Evolutionary conservation across 2,888 invertebrate genomes (phyloP).

Genomic region (Stegophylla sp.): DNA sequence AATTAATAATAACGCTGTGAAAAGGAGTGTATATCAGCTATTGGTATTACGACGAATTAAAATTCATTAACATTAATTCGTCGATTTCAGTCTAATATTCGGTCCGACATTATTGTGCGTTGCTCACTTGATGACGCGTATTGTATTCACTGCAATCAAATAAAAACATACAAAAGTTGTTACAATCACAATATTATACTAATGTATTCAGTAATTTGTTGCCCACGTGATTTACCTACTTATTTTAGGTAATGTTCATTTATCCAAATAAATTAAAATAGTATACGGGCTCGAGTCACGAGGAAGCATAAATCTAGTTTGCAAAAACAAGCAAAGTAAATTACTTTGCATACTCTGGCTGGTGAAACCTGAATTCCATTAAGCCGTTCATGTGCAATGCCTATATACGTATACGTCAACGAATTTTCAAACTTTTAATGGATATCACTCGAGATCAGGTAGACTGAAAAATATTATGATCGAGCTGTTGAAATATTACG

Average conservation of each 20-base stretch:
- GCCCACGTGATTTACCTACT: slow-evolving; percentile 20
- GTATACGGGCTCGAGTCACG: slow-evolving; percentile 1
- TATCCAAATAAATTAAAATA: slow-evolving; percentile 27
- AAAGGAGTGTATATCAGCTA: background rate
- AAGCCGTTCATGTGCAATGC: slow-evolving; percentile 1
- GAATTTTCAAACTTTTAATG: slow-evolving; percentile 30
- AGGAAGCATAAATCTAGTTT: slow-evolving; percentile 40
- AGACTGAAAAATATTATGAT: slow-evolving; percentile 4
- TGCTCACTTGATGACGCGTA: background rate
- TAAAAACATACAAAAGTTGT: slow-evolving; percentile 12
- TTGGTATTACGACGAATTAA: background rate
- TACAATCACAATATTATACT: slow-evolving; percentile 11
- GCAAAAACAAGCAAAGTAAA: slow-evolving; percentile 38
- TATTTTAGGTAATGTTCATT: slow-evolving; percentile 39
- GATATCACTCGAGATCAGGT: background rate
- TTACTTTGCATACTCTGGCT: slow-evolving; percentile 22
- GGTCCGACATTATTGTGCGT: background rate
- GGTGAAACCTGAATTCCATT: slow-evolving; percentile 22
- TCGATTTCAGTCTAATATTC: background rate
- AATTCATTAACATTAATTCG: background rate
- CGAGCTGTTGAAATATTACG: background rate
- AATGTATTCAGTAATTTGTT: background rate
- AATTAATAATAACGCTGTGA: background rate
- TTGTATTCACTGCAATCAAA: background rate
- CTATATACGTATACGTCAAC: slow-evolving; percentile 12